A percentile compares a stretch with the other conserved stretches of the same genome.
Conservation (phyloP, 2,113 vertebrate genomes). For the Gasterosteus aculeatus region DNA sequence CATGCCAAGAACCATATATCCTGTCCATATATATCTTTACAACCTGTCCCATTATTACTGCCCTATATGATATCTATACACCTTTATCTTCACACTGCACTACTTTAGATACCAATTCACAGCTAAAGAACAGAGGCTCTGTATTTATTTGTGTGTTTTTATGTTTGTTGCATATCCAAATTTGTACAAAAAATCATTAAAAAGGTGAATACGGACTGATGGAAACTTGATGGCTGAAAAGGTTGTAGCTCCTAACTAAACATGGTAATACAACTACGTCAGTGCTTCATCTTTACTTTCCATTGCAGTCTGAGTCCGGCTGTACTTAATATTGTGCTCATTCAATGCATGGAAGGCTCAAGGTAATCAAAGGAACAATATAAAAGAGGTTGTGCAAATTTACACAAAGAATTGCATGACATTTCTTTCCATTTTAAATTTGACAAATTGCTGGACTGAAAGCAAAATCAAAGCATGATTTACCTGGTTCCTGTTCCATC, state of each 20-base stretch:
- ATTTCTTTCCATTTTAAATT: background rate
- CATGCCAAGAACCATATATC: conserved; percentile 6
- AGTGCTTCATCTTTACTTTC: background rate
- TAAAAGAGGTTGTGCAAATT: background rate
- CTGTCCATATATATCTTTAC: conserved; percentile 19
- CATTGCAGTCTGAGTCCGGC: background rate
- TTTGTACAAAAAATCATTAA: background rate
- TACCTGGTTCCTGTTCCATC: conserved; percentile 90
- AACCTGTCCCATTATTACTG: background rate
- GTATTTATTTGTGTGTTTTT: background rate
- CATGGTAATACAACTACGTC: background rate
- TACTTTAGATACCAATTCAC: background rate
- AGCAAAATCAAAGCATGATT: background rate
- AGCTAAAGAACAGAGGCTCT: background rate
- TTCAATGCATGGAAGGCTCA: background rate
- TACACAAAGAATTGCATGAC: background rate
- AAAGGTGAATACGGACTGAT: background rate
- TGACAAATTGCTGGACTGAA: background rate
- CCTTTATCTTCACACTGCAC: background rate
- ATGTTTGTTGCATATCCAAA: background rate
- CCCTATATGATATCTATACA: background rate
- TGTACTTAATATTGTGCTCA: background rate
- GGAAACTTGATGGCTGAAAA: background rate
- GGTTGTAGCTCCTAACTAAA: background rate
- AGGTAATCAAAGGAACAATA: background rate